phyloP scores from a whole-genome alignment of 2,797 vertebrate genomes.

The Pterois miles region DNA sequence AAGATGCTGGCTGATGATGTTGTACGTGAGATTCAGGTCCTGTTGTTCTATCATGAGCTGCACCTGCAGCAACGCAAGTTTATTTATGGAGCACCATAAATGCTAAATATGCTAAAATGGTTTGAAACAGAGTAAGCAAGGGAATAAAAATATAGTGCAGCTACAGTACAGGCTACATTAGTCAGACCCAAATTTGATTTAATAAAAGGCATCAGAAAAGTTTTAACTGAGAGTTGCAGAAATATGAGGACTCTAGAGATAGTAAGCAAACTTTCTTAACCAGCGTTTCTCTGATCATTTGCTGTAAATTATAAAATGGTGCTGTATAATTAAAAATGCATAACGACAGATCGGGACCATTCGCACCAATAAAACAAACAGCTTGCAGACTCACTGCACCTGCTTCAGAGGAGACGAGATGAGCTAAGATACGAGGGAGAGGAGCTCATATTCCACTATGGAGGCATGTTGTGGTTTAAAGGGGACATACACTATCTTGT shows the following conservation, averaged over 20 bases:
- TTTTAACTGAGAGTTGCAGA: not conserved
- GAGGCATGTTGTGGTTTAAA: not conserved
- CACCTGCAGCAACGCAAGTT: slow-evolving; percentile 14
- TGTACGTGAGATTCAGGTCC: not conserved
- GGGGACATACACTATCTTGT: not conserved
- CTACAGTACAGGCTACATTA: not conserved
- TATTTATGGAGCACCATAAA: not conserved
- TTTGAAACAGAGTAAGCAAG: not conserved
- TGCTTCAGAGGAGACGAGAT: slow-evolving; percentile 6
- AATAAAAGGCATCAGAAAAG: not conserved
- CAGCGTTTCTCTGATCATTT: no score
- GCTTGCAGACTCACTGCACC: not conserved
- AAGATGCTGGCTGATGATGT: not conserved
- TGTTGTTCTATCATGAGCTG: not conserved
- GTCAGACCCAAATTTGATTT: not conserved
- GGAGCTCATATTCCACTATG: not conserved
- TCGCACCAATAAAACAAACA: not conserved
- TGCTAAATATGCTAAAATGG: not conserved
- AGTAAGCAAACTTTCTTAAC: not conserved
- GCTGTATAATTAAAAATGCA: no score
- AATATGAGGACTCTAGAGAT: not conserved
- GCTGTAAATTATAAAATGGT: no score
- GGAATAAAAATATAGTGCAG: not conserved
- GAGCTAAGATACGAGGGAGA: not conserved
- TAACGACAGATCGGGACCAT: no score